Evolutionary conservation across 2,888 invertebrate species (phyloP).

Genomic region (Thumatha senex): DNA sequence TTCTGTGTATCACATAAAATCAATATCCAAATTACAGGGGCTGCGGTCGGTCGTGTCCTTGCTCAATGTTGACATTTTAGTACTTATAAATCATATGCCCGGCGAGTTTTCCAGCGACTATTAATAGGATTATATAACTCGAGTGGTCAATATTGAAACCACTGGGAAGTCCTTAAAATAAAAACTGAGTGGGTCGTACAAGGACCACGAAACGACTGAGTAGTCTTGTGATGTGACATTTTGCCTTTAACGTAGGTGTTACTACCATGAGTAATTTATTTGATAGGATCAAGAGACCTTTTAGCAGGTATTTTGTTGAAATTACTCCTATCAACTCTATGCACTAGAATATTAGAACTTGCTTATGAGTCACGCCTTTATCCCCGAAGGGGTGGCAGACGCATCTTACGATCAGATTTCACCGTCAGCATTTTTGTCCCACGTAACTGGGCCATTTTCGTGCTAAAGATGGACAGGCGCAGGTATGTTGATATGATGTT

Average conservation of each 20-base stretch:
- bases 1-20: slow-evolving; percentile 22
- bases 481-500: no score
- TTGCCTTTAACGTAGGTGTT: slow-evolving; percentile 16
- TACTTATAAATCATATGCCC: slow-evolving; percentile 19
- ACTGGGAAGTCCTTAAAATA: not conserved
- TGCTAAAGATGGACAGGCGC: no score
- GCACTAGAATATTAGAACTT: no score
- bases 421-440: no score
- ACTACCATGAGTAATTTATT: slow-evolving; percentile 26
- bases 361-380: no score
- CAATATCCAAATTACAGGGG: slow-evolving; percentile 23
- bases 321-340: no score
- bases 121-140: slow-evolving; percentile 8
- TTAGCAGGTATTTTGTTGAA: slow-evolving; percentile 31
- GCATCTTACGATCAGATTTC: no score
- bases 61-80: slow-evolving; percentile 16
- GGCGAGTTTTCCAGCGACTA: slow-evolving; percentile 13
- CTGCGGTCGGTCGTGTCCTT: slow-evolving; percentile 16
- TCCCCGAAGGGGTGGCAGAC: no score
- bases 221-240: no score
- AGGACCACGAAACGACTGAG: no score
- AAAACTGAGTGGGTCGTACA: not conserved
- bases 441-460: no score
- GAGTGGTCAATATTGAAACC: slow-evolving; percentile 10
- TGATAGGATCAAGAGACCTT: slow-evolving; percentile 15